These are phyloP conservation scores for Griposia aprilina DNA, from an alignment of 2,888 invertebrate genomes.

Conservation along the genomic window DNA sequence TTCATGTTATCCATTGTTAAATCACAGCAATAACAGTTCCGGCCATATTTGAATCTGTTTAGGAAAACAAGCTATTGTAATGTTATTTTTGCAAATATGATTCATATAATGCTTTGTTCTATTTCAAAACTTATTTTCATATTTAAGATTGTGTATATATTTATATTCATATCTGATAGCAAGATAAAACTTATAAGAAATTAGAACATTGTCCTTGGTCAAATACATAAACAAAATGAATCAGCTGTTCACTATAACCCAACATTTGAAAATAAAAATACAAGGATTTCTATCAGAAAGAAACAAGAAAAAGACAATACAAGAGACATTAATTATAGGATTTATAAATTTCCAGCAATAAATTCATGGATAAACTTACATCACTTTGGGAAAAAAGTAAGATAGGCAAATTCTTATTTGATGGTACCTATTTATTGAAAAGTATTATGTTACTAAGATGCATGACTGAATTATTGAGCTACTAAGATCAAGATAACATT, in stretches of 20 bases:
- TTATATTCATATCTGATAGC: slow-evolving; percentile 19
- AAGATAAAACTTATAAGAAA: slow-evolving; percentile 2
- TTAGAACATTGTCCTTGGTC: slow-evolving; percentile 8
- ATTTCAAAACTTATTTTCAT: not conserved
- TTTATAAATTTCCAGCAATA: not conserved
- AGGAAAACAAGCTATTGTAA: slow-evolving; percentile 42
- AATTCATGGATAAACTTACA: not conserved
- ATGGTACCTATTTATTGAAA: not conserved
- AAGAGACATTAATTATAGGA: not conserved
- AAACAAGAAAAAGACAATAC: not conserved
- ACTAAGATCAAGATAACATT: slow-evolving; percentile 23
- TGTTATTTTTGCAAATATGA: slow-evolving; percentile 7
- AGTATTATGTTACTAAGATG: not conserved
- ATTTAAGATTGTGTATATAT: slow-evolving; percentile 1
- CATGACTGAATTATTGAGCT: slow-evolving; percentile 10
- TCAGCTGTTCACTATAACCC: not conserved
- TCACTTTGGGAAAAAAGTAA: not conserved
- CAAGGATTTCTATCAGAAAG: not conserved
- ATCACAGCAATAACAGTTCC: slow-evolving; percentile 44
- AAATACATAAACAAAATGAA: slow-evolving; percentile 15
- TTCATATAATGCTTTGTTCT: slow-evolving; percentile 27
- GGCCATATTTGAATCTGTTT: slow-evolving; percentile 58
- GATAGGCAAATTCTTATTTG: not conserved
- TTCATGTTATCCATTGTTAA: slow-evolving; percentile 74
- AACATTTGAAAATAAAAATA: not conserved